These are phyloP conservation scores for Sebastes cheni DNA, from an alignment of 2,797 vertebrate genomes.

Conservation along the genomic window DNA sequence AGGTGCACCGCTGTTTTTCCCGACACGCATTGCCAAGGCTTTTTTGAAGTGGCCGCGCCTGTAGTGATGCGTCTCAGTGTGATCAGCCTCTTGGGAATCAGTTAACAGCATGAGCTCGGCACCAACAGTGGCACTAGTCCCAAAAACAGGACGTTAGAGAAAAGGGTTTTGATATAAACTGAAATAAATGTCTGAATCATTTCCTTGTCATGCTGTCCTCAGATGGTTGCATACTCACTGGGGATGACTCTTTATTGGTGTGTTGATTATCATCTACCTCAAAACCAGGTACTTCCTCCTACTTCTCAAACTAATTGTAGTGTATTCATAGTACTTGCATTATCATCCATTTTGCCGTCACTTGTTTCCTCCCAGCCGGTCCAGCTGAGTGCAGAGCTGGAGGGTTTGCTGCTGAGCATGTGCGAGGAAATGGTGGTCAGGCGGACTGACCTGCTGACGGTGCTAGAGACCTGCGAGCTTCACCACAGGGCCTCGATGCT, in stretches of 20 bases:
- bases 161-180: neutral
- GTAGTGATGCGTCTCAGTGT: no score
- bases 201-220: conserved; percentile 31
- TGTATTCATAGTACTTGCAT: neutral
- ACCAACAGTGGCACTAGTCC: neutral
- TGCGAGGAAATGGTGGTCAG: conserved; percentile 85
- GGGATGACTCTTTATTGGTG: conserved; percentile 95
- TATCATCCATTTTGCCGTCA: neutral
- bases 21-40: no score
- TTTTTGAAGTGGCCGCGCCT: no score
- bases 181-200: neutral
- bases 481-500: conserved; percentile 78
- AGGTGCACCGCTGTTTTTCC: no score
- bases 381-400: conserved; percentile 82
- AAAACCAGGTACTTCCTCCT: conserved; percentile 82
- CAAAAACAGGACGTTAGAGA: neutral
- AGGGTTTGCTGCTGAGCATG: conserved; percentile 86
- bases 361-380: conserved; percentile 77
- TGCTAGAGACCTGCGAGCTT: conserved; percentile 82
- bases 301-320: neutral
- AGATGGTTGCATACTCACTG: conserved; percentile 90
- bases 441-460: conserved; percentile 78
- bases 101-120: neutral
- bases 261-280: conserved; percentile 88
- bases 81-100: neutral